These are phyloP conservation scores for Halcyon leucocephala DNA, from an alignment of 2,797 vertebrate species.

Conservation along the genomic window DNA sequence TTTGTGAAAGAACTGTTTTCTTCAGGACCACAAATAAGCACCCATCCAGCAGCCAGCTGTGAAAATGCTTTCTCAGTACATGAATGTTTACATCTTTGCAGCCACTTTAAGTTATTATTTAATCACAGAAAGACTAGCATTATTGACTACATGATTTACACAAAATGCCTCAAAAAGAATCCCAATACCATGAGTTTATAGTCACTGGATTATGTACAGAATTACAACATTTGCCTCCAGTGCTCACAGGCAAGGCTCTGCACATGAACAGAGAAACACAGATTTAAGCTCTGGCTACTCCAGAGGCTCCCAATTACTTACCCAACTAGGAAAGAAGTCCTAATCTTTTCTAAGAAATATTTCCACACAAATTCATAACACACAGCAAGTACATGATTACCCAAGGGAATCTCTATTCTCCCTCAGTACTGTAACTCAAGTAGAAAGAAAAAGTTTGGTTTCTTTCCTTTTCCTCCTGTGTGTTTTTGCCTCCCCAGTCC, in stretches of 20 bases:
- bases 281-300: background rate
- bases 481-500: background rate
- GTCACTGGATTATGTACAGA: background rate
- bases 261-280: background rate
- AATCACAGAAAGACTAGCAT: background rate
- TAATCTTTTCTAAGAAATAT: background rate
- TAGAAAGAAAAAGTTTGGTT: background rate
- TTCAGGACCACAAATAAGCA: background rate
- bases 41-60: background rate
- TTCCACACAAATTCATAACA: background rate
- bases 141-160: background rate
- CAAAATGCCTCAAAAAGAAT: background rate
- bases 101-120: background rate
- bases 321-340: background rate
- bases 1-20: background rate
- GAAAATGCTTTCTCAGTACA: background rate
- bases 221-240: background rate
- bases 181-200: background rate
- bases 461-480: background rate
- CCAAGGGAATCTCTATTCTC: background rate
- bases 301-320: background rate
- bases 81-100: background rate
- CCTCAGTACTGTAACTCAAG: background rate
- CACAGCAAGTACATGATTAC: background rate
- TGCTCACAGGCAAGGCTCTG: background rate